Percentiles rank a stretch among this genome's conserved stretches.
phyloP scores from a whole-genome alignment of 1,140 invertebrate species.

The Rhagoletis zephyria region DNA sequence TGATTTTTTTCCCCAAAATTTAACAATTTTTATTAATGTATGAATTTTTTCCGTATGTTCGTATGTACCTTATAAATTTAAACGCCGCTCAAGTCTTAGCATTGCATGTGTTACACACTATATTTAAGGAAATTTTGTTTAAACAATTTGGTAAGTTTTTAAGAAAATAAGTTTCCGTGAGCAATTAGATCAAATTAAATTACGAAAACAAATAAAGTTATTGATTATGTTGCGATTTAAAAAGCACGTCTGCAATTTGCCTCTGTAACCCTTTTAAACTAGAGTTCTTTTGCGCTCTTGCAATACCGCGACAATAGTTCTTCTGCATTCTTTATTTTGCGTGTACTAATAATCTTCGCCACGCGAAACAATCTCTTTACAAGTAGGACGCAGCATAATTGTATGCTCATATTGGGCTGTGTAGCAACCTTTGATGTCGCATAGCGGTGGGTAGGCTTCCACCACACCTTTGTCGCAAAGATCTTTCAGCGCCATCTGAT shows the following conservation, averaged over 20 bases:
- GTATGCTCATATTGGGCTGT: constrained; percentile 99
- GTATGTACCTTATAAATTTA: neutral
- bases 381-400: constrained; percentile 95
- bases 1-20: neutral
- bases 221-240: neutral
- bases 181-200: constrained; percentile 2
- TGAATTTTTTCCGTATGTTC: neutral
- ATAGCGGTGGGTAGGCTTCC: constrained; percentile 97
- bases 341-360: constrained; percentile 91
- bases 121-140: neutral
- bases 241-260: neutral
- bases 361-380: constrained; percentile 97
- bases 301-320: neutral
- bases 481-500: constrained; percentile 98
- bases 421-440: constrained; percentile 97
- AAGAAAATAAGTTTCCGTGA: neutral
- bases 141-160: neutral
- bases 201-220: constrained; percentile 8
- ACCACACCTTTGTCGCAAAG: constrained; percentile 96
- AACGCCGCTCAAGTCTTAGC: neutral
- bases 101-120: neutral
- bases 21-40: neutral
- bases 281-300: neutral
- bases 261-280: neutral
- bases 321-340: neutral